Base-by-base conservation (phyloP, 2,113 vertebrate species). In the Chroicocephalus ridibundus region DNA sequence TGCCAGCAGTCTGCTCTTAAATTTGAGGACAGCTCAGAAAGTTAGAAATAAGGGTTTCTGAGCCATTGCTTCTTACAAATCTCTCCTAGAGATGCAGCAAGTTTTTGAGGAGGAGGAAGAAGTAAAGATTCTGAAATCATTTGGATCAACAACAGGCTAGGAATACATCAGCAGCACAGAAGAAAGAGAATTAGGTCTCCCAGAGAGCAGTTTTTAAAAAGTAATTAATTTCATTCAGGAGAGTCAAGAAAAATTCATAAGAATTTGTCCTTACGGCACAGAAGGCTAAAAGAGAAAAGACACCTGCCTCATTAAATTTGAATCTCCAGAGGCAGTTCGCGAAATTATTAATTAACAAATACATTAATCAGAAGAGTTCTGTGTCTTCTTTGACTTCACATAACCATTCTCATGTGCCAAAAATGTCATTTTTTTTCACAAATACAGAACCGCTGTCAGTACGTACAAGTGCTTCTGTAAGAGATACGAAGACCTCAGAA, bases 211-310 rank as follows among this genome's bases (percentile, higher is more conserved):
- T 15, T 86, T 95, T 40, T 5, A 5, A 68, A 87, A 94, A 71
- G 80, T 85, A 92, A 96, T 88, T 82, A 79, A 79, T 93, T 92
- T 91, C 65, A 60, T 81, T 86, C 82, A 66, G 55, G 29, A 47
- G 34, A 86, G 42, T n/a, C 26, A 62, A 82, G 54, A 88, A 91
- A 91, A 85, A 94, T 69, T 64, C 74, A 77, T 1, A 0, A 77
- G 44, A 87, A 78, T 78, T 60, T 92, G 70, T 91, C 47, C 32
- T 78, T 71, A 60, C 5, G 6, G 44, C n/a, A 81, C 15, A 71
- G 49, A 52, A 94, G 57, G 14, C 68, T 75, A 91, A 81, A 93
- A 90, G 70, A 86, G 81, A 72, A 91, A 91, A 88, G 72, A 64
- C 2, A 10, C 47, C 32, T 90, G 18, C 38, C 38, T 93, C 74